Evolutionary conservation across 1,140 invertebrate species (phyloP), one percentile per base, ranked within the genome.

Genomic region (Polypedilum vanderplanki): DNA sequence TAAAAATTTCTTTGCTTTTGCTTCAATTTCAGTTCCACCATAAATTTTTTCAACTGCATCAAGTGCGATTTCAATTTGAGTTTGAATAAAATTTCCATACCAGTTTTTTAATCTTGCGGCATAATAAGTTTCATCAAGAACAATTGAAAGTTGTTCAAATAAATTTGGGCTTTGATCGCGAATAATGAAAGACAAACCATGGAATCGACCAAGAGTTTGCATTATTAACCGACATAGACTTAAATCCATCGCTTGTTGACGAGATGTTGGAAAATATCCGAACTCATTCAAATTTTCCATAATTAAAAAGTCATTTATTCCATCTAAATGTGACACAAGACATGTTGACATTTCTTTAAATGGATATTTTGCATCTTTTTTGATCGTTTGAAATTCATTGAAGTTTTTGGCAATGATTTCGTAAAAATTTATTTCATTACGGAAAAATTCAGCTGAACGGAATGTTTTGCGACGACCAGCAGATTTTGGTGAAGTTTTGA

Each of bases 361-460:
- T 0, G 84, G 84, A 75, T 87, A 81, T 65, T 79, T 77, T 3
- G 83, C n/a, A 65, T 82, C 80, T 75, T 87, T 83, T 22, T 78
- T 75, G 8, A 77, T 75, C 2, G 79, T 70, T 78, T 88, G 86
- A 75, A 88, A 88, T 40, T 84, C 79, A 1, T 87, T 78, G 74
- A 88, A 79, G 1, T 78, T 81, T 12, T 85, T 85, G 40, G 87
- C 79, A 8, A 90, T 87, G 77, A 87, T 83, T 8, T 83, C 80
- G 78, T 90, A 91, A 78, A 90, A 90, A 70, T 81, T 78, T 8
- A 89, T 87, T 82, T 91, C 90, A 78, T 90, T 90, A 74, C 81
- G 80, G 76, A 91, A 91, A 78, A 91, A 91, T 40, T 89, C 88
- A n/a, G 81, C 76, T 22, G 87, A 89, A 73, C 87, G 84, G 77